A percentile compares a stretch with the other conserved stretches of the same genome.
These are phyloP conservation scores for Heliothis subflexa DNA, from an alignment of 1,140 invertebrate species.

Conservation along the genomic window DNA sequence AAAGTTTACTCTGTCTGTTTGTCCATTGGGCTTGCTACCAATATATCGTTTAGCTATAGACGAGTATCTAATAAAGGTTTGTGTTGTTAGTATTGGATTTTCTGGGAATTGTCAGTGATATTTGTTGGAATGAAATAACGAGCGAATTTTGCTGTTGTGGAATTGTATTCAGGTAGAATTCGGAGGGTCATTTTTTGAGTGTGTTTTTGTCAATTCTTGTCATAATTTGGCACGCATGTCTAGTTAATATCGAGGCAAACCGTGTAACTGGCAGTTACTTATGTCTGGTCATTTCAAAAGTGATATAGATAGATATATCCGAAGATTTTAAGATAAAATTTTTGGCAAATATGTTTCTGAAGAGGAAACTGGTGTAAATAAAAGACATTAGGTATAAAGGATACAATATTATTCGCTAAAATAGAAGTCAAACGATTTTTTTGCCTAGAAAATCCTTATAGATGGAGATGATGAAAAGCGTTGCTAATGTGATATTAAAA, in stretches of 20 bases:
- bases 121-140: constrained; percentile 1
- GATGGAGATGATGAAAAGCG: too few relatives aligned
- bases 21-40: constrained; percentile 47
- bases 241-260: neutral
- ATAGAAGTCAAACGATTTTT: too few relatives aligned
- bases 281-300: neutral
- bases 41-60: constrained; percentile 44
- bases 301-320: constrained; percentile 11
- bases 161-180: neutral
- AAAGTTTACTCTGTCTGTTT: constrained; percentile 70
- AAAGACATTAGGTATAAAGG: too few relatives aligned
- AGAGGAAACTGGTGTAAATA: neutral
- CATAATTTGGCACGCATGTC: constrained; percentile 14
- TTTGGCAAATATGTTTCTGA: neutral
- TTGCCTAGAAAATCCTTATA: too few relatives aligned
- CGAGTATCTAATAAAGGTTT: constrained; percentile 15
- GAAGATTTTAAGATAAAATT: neutral
- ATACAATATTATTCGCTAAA: too few relatives aligned
- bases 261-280: constrained; percentile 7
- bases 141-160: neutral
- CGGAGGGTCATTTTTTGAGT: neutral
- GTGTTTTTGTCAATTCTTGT: constrained; percentile 5
- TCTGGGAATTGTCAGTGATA: constrained; percentile 1
- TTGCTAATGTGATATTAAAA: too few relatives aligned
- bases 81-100: constrained; percentile 26